phyloP scores from a whole-genome alignment of 2,797 vertebrate genomes.

The Clarias platycephalus region DNA sequence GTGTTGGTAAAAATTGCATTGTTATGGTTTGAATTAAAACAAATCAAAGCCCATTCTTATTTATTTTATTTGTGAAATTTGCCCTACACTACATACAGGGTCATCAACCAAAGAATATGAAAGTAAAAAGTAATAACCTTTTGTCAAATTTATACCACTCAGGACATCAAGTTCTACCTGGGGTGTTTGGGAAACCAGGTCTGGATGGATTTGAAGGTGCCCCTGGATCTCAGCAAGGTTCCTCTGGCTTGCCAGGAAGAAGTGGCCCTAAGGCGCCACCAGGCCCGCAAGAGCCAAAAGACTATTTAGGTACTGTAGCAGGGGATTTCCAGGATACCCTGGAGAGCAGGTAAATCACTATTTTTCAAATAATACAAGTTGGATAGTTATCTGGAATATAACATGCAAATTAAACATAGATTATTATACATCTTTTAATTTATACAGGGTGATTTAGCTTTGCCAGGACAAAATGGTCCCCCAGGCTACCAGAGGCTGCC shows the following conservation, averaged over 20 bases:
- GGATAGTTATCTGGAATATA: background rate
- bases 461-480: slow-evolving; percentile 27
- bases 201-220: slow-evolving; percentile 15
- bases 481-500: slow-evolving; percentile 11
- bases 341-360: slow-evolving; percentile 66
- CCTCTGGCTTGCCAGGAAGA: slow-evolving; percentile 30
- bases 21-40: background rate
- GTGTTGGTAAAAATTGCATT: background rate
- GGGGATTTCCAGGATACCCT: slow-evolving; percentile 68
- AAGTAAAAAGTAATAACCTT: background rate
- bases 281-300: slow-evolving; percentile 23
- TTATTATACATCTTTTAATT: background rate
- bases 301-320: slow-evolving; percentile 22
- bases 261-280: slow-evolving; percentile 1
- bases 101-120: background rate
- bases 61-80: background rate
- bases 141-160: background rate
- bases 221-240: slow-evolving; percentile 41
- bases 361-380: background rate
- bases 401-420: background rate
- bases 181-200: slow-evolving; percentile 22
- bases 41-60: background rate
- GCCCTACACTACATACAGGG: background rate
- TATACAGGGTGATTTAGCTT: slow-evolving; percentile 39
- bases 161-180: slow-evolving; percentile 30